Conservation (phyloP, 2,888 invertebrate species). For the Lomographa bimaculata region DNA sequence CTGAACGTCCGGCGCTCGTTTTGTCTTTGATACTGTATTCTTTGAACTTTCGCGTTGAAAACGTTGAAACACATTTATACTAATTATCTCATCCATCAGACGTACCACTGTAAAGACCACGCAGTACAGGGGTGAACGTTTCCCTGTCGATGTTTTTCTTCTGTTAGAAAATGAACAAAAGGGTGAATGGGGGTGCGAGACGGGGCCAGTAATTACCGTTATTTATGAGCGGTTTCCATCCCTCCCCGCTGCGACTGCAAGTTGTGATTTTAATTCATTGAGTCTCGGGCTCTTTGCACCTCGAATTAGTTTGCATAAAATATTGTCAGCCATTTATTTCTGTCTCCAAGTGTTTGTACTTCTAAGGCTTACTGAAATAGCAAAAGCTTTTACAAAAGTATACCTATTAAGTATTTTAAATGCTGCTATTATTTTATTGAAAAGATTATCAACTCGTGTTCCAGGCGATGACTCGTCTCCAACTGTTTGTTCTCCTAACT, state of each 20-base stretch:
- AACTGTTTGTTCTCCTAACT: no score
- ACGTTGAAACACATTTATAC: slow-evolving; percentile 49
- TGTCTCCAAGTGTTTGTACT: slow-evolving; percentile 53
- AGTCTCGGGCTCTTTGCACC: slow-evolving; percentile 73
- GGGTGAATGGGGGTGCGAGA: slow-evolving; percentile 40
- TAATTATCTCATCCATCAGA: slow-evolving; percentile 42
- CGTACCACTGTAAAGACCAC: slow-evolving; percentile 39
- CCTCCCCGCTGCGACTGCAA: slow-evolving; percentile 68
- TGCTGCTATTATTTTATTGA: no score
- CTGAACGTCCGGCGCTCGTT: slow-evolving; percentile 27
- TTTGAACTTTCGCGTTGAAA: slow-evolving; percentile 37
- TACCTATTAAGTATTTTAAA: no score
- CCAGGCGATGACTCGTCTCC: no score
- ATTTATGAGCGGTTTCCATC: slow-evolving; percentile 77
- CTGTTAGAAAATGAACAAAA: slow-evolving; percentile 52
- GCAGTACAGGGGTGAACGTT: slow-evolving; percentile 47
- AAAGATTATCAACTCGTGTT: no score
- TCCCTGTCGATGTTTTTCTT: slow-evolving; percentile 40
- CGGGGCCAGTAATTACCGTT: slow-evolving; percentile 68
- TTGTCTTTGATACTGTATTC: slow-evolving; percentile 37
- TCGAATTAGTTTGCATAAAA: slow-evolving; percentile 78
- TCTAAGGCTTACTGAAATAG: slow-evolving; percentile 24
- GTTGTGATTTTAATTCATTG: slow-evolving; percentile 79
- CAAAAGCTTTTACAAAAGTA: no score
- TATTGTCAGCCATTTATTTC: slow-evolving; percentile 69